Evolutionary conservation across 2,888 invertebrate species (phyloP), one percentile per base, ranked within the genome.

Genomic region (Dastarcus helophoroides): DNA sequence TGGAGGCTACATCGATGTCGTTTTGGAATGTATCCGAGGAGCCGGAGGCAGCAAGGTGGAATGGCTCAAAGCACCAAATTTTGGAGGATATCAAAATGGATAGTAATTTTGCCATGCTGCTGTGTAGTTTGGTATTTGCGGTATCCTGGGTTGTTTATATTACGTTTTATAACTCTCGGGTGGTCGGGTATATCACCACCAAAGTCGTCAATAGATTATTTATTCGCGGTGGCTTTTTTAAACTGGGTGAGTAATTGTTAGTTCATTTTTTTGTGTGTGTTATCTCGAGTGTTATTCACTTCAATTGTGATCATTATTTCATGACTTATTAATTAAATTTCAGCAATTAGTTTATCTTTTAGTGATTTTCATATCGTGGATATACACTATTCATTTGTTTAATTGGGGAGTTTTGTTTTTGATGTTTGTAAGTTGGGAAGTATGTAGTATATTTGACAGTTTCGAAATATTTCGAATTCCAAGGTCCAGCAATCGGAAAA

Each of bases 101-200:
- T 62, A 76, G 79, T 47, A 84, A 81, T 55, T 75, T 77, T 51
- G 67, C 70, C 28, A 78, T 79, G 68, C 67, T 89, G 42, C 68
- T 91, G 13, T 78, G 79, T 47, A 88, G 89, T 35, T 67, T 90
- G 28, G 69, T 82, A 45, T 79, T 82, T 38, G 84, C 85, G 12
- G 81, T 88, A 53, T 69, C 78, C 21, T 95, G 94, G 94, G 76
- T 91, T 29, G 81, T 91, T 43, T 95, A 94, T 63, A 83, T 91
- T 50, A 83, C 86, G 1, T 93, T 89, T 64, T 95, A 94, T 65
- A 93, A 93, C 62, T 90, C 91, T 31, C 73, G 94, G 38, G 76
- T 95, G 3, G 72, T 90, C 44, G 95, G 93, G 14, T 82, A 86
- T 54, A 73, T 94, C 50, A 70, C 93, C 31, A 94, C 94, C 5